Evolutionary conservation across 2,113 vertebrate genomes (phyloP).

Genomic region (Platycercus adscitus): DNA sequence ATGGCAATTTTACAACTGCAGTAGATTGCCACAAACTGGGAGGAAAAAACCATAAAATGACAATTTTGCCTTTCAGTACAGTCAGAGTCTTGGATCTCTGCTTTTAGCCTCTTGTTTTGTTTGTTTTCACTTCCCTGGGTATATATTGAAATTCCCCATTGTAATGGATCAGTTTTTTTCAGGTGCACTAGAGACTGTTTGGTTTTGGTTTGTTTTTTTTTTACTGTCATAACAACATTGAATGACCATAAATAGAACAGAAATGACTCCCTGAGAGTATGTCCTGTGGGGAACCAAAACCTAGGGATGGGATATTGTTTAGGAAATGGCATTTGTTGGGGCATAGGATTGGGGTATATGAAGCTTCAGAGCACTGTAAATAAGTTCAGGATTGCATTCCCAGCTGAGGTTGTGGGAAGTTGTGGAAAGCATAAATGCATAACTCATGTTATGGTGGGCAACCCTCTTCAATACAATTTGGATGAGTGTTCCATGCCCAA

Average conservation of each 20-base stretch:
- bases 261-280: background rate
- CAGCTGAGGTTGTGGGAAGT: background rate
- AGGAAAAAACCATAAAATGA: background rate
- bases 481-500: background rate
- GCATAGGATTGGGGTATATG: background rate
- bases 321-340: background rate
- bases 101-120: background rate
- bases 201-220: background rate
- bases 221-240: background rate
- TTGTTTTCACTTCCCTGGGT: background rate
- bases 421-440: background rate
- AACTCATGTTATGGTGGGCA: background rate
- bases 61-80: background rate
- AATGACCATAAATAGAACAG: background rate
- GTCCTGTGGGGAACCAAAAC: background rate
- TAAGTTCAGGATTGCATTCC: background rate
- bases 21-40: background rate
- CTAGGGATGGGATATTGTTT: accelerated
- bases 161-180: background rate
- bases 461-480: background rate
- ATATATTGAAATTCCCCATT: background rate
- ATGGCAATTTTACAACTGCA: background rate
- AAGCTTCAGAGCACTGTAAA: background rate
- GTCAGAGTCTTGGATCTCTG: background rate
- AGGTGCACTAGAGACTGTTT: background rate